These are phyloP conservation scores for Matsumyia berberina DNA, from an alignment of 2,888 invertebrate species.

Conservation along the genomic window DNA sequence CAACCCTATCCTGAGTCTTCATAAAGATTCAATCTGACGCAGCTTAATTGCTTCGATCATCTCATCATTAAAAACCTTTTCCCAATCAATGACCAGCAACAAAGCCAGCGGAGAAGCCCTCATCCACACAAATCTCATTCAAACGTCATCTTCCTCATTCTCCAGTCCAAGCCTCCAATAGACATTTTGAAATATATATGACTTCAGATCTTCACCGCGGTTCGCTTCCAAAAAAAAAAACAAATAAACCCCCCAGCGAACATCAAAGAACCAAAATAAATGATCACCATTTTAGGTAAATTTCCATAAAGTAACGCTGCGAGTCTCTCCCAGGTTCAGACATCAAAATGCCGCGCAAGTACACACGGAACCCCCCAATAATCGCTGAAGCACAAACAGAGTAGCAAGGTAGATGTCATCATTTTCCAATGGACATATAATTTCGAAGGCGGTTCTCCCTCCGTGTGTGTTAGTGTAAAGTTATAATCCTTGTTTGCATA, in stretches of 20 bases:
- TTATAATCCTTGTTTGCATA: slow-evolving; percentile 70
- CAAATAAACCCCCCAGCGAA: background rate
- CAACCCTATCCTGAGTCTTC: background rate
- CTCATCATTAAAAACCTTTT: slow-evolving; percentile 10
- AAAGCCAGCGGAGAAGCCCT: background rate
- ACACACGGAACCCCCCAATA: slow-evolving; percentile 34
- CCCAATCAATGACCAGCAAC: slow-evolving; percentile 13
- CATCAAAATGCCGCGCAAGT: slow-evolving; percentile 46
- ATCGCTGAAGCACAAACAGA: slow-evolving; percentile 56
- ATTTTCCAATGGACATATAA: slow-evolving; percentile 74
- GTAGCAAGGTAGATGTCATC: slow-evolving; percentile 73
- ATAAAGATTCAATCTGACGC: slow-evolving; percentile 2
- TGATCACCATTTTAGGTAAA: slow-evolving; percentile 76
- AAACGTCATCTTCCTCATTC: slow-evolving; percentile 66
- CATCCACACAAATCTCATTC: slow-evolving; percentile 60
- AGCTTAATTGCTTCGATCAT: slow-evolving; percentile 32
- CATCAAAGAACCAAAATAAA: slow-evolving; percentile 60
- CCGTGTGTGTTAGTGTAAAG: background rate
- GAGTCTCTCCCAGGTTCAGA: slow-evolving; percentile 30
- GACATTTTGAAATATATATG: slow-evolving; percentile 71
- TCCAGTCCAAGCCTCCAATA: slow-evolving; percentile 46
- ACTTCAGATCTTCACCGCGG: slow-evolving; percentile 69
- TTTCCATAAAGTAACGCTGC: slow-evolving; percentile 75
- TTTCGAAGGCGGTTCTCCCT: slow-evolving; percentile 35
- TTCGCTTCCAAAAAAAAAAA: slow-evolving; percentile 10